A percentile compares a stretch with the other conserved stretches of the same genome.
Conservation (phyloP, 2,797 vertebrate species). For the Myotis pilosus region DNA sequence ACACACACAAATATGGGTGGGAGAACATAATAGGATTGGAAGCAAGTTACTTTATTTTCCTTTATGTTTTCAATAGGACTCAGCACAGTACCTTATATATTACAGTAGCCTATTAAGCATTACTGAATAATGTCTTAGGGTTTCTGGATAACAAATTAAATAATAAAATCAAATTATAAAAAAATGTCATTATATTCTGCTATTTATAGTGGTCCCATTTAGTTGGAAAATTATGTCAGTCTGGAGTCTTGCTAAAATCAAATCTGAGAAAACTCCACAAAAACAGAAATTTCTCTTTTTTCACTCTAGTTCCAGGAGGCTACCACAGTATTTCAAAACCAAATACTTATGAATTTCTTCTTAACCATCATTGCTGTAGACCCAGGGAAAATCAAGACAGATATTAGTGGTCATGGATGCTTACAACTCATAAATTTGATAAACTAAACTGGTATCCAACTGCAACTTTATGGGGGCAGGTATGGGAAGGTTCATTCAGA, state of each 20-base stretch:
- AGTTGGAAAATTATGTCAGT: constrained; percentile 52
- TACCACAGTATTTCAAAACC: constrained; percentile 41
- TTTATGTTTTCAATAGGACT: background rate
- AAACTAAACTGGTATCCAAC: constrained; percentile 42
- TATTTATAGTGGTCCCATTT: constrained; percentile 52
- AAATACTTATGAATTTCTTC: constrained; percentile 45
- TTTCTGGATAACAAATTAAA: constrained; percentile 44
- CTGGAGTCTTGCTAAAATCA: constrained; percentile 55
- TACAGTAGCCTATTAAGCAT: constrained; percentile 40
- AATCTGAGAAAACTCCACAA: background rate
- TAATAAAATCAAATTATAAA: constrained; percentile 49
- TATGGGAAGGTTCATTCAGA: constrained; percentile 39
- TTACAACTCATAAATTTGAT: constrained; percentile 64
- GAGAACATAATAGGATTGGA: background rate
- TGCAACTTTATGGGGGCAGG: constrained; percentile 24
- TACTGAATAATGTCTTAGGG: constrained; percentile 20
- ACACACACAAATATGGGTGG: too few relatives aligned
- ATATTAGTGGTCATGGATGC: constrained; percentile 52
- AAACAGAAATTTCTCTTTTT: constrained; percentile 56
- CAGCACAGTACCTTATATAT: background rate
- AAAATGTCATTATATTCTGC: background rate
- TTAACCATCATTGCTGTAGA: background rate
- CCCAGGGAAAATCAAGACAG: constrained; percentile 58
- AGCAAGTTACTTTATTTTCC: constrained; percentile 32
- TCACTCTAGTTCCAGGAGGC: constrained; percentile 6